These are phyloP conservation scores for Vanessa atalanta DNA, from an alignment of 1,140 invertebrate genomes.

Conservation along the genomic window DNA sequence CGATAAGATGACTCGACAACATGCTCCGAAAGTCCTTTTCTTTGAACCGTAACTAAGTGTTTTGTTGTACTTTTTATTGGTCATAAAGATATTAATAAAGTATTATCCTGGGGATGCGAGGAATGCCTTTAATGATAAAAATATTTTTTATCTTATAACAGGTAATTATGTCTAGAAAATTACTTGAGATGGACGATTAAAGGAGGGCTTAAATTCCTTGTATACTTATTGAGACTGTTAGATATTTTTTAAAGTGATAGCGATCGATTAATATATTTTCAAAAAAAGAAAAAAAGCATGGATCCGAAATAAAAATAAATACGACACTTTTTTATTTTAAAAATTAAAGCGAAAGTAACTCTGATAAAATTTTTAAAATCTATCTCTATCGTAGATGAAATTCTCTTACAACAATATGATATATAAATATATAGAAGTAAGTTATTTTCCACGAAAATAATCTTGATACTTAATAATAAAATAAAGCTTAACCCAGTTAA, in stretches of 20 bases:
- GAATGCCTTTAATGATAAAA: conserved; percentile 14
- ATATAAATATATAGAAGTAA: no score
- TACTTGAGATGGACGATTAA: not conserved
- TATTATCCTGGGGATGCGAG: conserved; percentile 34
- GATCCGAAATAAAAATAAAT: no score
- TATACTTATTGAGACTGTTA: not conserved
- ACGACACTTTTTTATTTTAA: no score
- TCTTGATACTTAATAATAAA: not conserved
- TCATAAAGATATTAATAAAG: conserved; percentile 71
- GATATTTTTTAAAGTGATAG: no score
- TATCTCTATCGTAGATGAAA: no score
- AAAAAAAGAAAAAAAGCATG: no score
- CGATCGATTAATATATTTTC: no score
- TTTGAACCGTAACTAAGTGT: conserved; percentile 72
- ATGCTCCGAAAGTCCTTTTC: conserved; percentile 65
- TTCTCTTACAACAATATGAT: no score
- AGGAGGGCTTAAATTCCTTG: not conserved
- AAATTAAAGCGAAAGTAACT: no score
- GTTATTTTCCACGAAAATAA: not conserved
- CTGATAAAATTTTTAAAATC: no score
- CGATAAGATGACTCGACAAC: conserved; percentile 75
- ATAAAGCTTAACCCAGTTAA: not conserved
- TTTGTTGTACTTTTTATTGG: conserved; percentile 68
- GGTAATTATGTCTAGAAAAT: conserved; percentile 4
- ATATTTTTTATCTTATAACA: conserved; percentile 12